phyloP scores from a whole-genome alignment of 2,888 invertebrate species.

The Dryobotodes eremita region DNA sequence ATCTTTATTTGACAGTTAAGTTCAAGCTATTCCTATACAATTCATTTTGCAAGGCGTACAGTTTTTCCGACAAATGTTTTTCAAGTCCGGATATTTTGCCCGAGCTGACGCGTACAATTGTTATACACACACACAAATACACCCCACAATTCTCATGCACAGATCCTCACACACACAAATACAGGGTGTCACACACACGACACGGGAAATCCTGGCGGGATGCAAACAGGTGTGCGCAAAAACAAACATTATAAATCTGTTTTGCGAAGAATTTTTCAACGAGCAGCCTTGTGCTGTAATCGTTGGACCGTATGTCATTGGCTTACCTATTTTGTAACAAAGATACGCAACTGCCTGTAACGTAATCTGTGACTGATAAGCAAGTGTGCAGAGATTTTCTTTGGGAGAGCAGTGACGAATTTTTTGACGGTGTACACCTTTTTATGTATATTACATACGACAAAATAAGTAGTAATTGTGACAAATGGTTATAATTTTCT shows the following conservation, averaged over 20 bases:
- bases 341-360: not conserved
- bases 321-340: slow-evolving; percentile 6
- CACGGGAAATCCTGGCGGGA: slow-evolving; percentile 36
- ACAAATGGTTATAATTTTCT: not conserved
- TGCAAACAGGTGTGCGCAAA: slow-evolving; percentile 47
- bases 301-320: not conserved
- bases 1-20: not conserved
- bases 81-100: slow-evolving; percentile 7
- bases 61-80: slow-evolving; percentile 2
- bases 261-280: slow-evolving; percentile 7
- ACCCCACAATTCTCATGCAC: not conserved
- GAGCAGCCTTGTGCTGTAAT: not conserved
- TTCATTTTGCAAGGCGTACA: not conserved
- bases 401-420: not conserved
- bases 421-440: not conserved
- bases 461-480: not conserved
- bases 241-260: slow-evolving; percentile 27
- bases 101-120: slow-evolving; percentile 21
- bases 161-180: not conserved
- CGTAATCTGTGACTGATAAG: not conserved
- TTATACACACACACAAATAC: not conserved
- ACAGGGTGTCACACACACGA: not conserved
- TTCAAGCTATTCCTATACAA: not conserved
- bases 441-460: not conserved
- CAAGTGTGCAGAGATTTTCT: not conserved